These are phyloP conservation scores for Eulacestoma nigropectus DNA, from an alignment of 2,113 vertebrate genomes.

Conservation along the genomic window DNA sequence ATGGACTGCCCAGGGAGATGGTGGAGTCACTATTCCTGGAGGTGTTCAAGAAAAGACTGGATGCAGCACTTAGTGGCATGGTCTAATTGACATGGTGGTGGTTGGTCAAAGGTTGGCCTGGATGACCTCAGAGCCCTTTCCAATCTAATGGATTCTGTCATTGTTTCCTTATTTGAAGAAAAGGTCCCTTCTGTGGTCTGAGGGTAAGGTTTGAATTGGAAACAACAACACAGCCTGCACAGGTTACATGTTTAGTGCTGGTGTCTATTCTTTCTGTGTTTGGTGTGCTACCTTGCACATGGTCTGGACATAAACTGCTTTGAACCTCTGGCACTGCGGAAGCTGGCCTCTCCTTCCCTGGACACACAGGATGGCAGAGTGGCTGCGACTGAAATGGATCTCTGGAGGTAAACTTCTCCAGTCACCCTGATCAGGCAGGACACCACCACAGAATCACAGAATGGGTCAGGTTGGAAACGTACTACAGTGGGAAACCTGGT, in stretches of 20 bases:
- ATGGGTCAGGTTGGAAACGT: neutral
- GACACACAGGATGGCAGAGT: neutral
- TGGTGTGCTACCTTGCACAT: neutral
- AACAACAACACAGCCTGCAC: accelerated
- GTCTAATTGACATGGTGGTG: neutral
- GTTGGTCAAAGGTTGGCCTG: accelerated
- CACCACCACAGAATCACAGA: neutral
- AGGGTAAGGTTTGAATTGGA: neutral
- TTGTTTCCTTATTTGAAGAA: neutral
- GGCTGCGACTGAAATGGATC: accelerated
- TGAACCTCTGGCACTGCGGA: neutral
- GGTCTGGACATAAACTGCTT: neutral
- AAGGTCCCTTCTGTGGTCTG: neutral
- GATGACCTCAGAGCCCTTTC: neutral
- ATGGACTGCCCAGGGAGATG: neutral
- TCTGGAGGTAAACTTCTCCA: neutral
- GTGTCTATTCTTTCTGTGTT: neutral
- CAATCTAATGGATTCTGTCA: neutral
- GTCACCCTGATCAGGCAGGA: neutral
- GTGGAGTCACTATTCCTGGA: neutral
- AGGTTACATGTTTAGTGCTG: neutral
- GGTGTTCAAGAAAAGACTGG: neutral
- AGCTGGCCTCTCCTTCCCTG: neutral
- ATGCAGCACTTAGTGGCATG: neutral
- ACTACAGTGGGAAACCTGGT: neutral